These are phyloP conservation scores for Entomobrya proxima DNA, from an alignment of 2,888 invertebrate species.

Conservation along the genomic window DNA sequence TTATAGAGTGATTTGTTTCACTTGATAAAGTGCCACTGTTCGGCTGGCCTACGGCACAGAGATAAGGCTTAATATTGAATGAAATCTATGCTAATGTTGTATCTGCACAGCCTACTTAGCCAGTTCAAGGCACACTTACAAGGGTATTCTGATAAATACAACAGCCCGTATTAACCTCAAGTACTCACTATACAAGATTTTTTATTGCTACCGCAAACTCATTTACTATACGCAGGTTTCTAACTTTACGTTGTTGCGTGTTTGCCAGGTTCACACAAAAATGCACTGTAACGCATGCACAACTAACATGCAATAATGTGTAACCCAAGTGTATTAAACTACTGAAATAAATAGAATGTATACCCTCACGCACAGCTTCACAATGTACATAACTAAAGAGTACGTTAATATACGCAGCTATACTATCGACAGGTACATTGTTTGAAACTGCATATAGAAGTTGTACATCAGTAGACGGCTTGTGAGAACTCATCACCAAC, in stretches of 20 bases:
- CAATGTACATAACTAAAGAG: background rate
- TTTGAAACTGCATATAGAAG: background rate
- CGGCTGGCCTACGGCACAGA: no score
- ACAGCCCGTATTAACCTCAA: slow-evolving; percentile 50
- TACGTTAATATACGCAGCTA: background rate
- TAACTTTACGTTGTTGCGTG: slow-evolving; percentile 1
- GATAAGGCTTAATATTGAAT: no score
- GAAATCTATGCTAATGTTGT: no score
- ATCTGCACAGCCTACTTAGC: slow-evolving; percentile 18
- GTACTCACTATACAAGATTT: slow-evolving; percentile 11
- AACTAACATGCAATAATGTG: slow-evolving; percentile 21
- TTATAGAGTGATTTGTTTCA: no score
- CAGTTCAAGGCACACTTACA: slow-evolving; percentile 44
- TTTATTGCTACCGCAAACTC: slow-evolving; percentile 27
- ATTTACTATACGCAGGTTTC: slow-evolving; percentile 11
- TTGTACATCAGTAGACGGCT: slow-evolving; percentile 46
- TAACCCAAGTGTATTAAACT: no score
- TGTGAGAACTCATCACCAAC: slow-evolving; percentile 62
- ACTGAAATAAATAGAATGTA: no score
- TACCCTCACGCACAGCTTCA: background rate
- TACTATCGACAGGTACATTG: slow-evolving; percentile 44
- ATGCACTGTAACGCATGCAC: slow-evolving; percentile 7
- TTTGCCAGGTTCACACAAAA: background rate
- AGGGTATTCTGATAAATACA: slow-evolving; percentile 6
- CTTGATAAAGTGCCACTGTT: no score